Base-by-base conservation (phyloP, 1,140 invertebrate genomes). In the Colletes latitarsis region DNA sequence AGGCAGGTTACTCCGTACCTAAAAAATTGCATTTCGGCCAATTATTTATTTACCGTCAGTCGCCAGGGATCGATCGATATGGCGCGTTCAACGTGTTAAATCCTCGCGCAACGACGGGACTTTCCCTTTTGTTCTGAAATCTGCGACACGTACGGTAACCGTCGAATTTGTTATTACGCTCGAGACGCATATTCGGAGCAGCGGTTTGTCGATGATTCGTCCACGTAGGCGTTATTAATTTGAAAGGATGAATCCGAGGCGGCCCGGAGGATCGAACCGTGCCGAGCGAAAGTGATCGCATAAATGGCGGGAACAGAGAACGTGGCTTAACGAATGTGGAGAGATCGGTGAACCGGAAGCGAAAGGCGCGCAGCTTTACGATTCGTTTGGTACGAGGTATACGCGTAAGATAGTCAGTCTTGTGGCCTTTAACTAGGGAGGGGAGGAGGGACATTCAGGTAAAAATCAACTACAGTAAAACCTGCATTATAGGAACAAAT, bases 291-390 rank as follows among this genome's bases (percentile, higher is more conserved):
- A 86, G 84, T 86, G 83, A 75, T 77, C 75, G 67, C 83, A 85
- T 80, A 86, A 86, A 86, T 79, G 83, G 82, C 83, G 72, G 46
- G 74, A 78, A 73, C 71, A 64, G 74, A 67, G 83, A 79, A 78
- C 49, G 67, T 70, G 72, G 69, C 68, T 80, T 86, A 86, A 86
- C 85, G 84, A 85, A 83, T 86, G 84, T 68, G 84, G 85, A 86
- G 85, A 86, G 85, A 86, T 86, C 85, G 85, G 81, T 80, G 84
- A 86, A 86, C 85, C 85, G 85, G 85, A 86, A 86, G 85, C 85
- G 85, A 86, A 86, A 86, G 85, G 85, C 81, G 84, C 83, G 60
- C 84, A 86, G 81, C 81, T 86, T 86, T 81, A 75, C 81, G 81
- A 86, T 86, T 83, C 85, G 85, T 77, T 86, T 85, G 76, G 60